phyloP scores from a whole-genome alignment of 2,113 vertebrate species.

The Zosterops hypoxanthus region DNA sequence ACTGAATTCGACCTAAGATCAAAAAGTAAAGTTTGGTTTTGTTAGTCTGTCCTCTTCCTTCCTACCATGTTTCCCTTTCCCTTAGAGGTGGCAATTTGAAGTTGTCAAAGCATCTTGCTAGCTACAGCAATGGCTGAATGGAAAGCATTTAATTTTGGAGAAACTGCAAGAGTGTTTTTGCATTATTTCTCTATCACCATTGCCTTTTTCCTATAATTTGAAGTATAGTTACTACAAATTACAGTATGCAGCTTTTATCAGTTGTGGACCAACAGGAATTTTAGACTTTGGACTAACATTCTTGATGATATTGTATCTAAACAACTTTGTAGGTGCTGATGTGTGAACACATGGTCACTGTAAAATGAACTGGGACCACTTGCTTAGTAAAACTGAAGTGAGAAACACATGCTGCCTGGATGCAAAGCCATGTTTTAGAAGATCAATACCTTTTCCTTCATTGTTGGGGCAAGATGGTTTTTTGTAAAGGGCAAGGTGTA shows the following conservation, averaged over 20 bases:
- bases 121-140: background rate
- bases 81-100: background rate
- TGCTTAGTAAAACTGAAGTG: background rate
- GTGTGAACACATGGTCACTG: background rate
- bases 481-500: background rate
- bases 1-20: background rate
- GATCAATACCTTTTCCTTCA: background rate
- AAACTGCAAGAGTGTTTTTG: background rate
- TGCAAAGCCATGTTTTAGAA: background rate
- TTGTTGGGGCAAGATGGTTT: background rate
- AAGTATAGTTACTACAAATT: background rate
- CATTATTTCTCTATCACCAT: background rate
- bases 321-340: background rate
- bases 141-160: background rate
- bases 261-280: background rate
- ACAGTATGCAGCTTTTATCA: background rate
- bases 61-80: background rate
- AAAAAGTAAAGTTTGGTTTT: background rate
- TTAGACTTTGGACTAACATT: conserved; percentile 14
- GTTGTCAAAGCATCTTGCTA: background rate
- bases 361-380: background rate
- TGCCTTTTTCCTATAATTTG: background rate
- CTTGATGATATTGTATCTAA: background rate
- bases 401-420: background rate
- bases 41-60: background rate